Base-by-base conservation (phyloP, 1,140 invertebrate species). In the Aphidius gifuensis region DNA sequence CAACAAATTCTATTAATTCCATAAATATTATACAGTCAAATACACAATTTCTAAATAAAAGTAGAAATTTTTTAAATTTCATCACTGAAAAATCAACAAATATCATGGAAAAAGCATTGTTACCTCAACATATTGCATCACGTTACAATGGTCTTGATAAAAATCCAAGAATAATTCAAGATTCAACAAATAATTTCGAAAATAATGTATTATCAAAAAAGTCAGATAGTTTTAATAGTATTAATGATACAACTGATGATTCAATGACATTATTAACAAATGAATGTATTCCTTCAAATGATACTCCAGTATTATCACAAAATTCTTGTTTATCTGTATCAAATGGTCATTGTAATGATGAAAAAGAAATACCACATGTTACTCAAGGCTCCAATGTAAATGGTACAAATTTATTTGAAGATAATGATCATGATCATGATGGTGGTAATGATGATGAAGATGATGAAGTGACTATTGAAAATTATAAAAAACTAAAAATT, bases 51-150 rank as follows among this genome's bases (percentile, higher is more conserved):
- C 45, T 80, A n/a, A 77, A 79, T 51, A 76, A 76, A 40, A 77
- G 75, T 66, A 72, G 71, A 0, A 72, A 79, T 47, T 77, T 79
- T 56, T 64, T 77, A 5, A 77, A 78, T 39, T 79, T 78, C 16
- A 80, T 80, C n/a, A 80, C 74, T 11, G 78, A 80, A 46, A 80
- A 80, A 44, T 80, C 78, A 4, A 78, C 76, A 9, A 79, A 78
- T 11, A 80, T 80, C 1, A 79, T 80, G 76, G 78, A 80, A n/a
- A 80, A 74, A 66, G 72, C 75, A 7, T 62, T 79, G 6, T 61
- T 80, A 50, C 76, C 77, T 8, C 78, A 77, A 38, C 64, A 75
- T 64, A 58, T 77, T 21, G 57, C 67, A 5, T 62, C 66, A 40
- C 71, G 66, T 55, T 73, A 76, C 49, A 5, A 32, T 69, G 39